A percentile compares a stretch with the other conserved stretches of the same genome.
phyloP scores from a whole-genome alignment of 2,113 vertebrate species.

The Eonycteris spelaea region DNA sequence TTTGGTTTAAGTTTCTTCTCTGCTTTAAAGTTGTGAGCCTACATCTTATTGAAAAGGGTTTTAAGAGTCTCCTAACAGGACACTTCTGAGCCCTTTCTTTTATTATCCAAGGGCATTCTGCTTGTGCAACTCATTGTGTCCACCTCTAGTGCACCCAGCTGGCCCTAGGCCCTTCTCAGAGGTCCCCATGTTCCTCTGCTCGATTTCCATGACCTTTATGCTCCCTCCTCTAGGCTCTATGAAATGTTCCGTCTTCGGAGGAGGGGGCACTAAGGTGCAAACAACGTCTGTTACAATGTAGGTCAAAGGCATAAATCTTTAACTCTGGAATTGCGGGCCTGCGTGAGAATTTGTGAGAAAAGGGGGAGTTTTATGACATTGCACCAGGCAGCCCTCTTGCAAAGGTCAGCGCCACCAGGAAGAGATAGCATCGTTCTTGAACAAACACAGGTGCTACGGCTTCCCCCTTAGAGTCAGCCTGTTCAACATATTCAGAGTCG shows the following conservation, averaged over 20 bases:
- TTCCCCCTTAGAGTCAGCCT: background rate
- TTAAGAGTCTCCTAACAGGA: background rate
- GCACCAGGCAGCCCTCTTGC: background rate
- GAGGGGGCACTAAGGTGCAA: background rate
- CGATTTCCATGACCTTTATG: background rate
- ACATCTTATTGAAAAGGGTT: background rate
- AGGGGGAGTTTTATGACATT: background rate
- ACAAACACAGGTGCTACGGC: background rate
- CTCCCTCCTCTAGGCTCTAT: background rate
- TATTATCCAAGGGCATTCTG: background rate
- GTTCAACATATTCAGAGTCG: background rate
- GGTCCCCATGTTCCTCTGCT: background rate
- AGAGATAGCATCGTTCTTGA: background rate
- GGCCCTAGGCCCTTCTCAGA: fast-evolving
- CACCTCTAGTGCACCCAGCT: fast-evolving
- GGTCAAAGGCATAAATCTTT: background rate
- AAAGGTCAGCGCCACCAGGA: background rate
- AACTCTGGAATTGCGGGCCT: background rate
- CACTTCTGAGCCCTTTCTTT: background rate
- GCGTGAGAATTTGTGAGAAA: background rate
- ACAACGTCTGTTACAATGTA: background rate
- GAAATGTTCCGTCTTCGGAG: background rate
- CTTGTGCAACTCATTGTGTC: background rate
- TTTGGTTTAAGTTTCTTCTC: background rate
- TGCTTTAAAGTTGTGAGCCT: background rate